phyloP scores from a whole-genome alignment of 2,797 vertebrate genomes.

The Acanthiza pusilla region DNA sequence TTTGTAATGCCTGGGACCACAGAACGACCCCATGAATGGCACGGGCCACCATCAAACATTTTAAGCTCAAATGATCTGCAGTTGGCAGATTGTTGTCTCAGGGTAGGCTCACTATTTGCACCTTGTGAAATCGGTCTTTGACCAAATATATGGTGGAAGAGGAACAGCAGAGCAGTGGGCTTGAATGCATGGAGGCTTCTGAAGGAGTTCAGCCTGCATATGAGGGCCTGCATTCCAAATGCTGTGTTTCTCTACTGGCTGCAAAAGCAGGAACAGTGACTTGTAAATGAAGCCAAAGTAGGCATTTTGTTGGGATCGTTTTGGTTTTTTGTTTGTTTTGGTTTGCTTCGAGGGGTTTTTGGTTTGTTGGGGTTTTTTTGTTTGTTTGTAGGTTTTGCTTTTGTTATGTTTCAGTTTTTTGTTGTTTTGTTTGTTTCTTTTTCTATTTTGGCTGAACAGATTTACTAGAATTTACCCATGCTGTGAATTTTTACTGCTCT shows the following conservation, averaged over 20 bases:
- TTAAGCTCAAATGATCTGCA: neutral
- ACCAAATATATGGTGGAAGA: neutral
- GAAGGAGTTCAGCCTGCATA: neutral
- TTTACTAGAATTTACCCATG: neutral
- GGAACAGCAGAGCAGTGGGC: neutral
- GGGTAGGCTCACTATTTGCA: neutral
- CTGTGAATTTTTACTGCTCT: neutral
- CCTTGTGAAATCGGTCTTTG: neutral
- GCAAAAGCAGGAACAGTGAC: neutral
- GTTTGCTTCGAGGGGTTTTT: neutral
- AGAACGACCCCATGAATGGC: rapidly evolving
- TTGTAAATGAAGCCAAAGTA: neutral
- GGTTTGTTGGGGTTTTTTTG: neutral
- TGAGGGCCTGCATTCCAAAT: neutral
- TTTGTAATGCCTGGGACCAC: rapidly evolving
- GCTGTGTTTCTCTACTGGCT: neutral
- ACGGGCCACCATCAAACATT: rapidly evolving
- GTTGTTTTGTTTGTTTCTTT: neutral
- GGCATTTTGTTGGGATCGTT: neutral
- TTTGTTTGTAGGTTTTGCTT: neutral
- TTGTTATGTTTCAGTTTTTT: neutral
- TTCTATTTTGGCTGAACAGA: neutral
- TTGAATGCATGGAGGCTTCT: neutral
- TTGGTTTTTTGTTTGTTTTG: neutral
- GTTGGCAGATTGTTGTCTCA: neutral